These are phyloP conservation scores for Peromyscus californicus DNA, from an alignment of 2,113 vertebrate species.

Conservation along the genomic window DNA sequence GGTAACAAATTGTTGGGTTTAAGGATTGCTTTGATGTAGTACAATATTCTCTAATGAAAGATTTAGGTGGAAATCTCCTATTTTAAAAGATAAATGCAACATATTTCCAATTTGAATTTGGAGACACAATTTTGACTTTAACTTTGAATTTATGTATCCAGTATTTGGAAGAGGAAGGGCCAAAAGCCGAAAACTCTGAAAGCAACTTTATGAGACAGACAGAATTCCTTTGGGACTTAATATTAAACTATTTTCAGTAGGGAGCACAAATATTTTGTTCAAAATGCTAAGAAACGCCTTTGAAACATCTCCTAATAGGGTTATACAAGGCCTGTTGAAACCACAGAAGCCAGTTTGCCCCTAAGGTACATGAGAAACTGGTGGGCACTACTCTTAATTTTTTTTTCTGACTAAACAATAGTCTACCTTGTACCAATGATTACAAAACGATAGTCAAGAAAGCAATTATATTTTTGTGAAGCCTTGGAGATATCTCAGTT, in stretches of 20 bases:
- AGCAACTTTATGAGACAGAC: conserved; percentile 70
- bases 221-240: conserved; percentile 76
- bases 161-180: conserved; percentile 36
- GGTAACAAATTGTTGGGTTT: background rate
- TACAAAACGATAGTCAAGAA: conserved; percentile 5
- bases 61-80: background rate
- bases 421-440: background rate
- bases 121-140: background rate
- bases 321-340: conserved; percentile 48
- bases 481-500: background rate
- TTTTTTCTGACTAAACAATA: conserved; percentile 15
- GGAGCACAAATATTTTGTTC: conserved; percentile 81
- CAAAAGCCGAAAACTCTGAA: conserved; percentile 60
- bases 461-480: background rate
- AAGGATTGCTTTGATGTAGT: background rate
- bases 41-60: conserved; percentile 31
- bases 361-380: conserved; percentile 33
- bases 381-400: background rate
- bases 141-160: background rate
- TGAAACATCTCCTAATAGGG: conserved; percentile 83
- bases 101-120: background rate
- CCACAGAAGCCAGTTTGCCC: conserved; percentile 42
- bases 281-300: conserved; percentile 77
- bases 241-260: conserved; percentile 79
- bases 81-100: background rate